These are phyloP conservation scores for Nasonovia ribisnigri DNA, from an alignment of 2,888 invertebrate genomes.

Conservation along the genomic window DNA sequence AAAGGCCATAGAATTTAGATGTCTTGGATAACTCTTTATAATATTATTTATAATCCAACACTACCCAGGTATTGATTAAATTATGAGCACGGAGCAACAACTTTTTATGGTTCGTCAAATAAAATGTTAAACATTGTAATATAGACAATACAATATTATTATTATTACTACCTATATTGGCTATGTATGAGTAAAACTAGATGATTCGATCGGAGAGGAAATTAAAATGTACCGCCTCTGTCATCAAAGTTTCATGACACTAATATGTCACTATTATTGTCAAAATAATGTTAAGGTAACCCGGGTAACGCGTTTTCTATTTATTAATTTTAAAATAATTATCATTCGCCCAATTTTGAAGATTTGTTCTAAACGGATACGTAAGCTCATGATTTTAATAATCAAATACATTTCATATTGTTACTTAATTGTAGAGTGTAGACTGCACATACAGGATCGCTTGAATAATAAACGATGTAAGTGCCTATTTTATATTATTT, in stretches of 20 bases:
- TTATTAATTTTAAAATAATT: neutral
- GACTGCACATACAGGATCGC: neutral
- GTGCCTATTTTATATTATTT: neutral
- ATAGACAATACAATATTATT: neutral
- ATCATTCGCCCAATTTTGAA: neutral
- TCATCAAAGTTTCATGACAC: neutral
- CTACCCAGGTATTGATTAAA: neutral
- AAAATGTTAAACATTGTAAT: neutral
- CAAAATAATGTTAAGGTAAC: neutral
- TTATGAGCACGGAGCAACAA: neutral
- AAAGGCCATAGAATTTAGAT: neutral
- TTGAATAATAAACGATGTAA: neutral
- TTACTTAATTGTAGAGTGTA: no score
- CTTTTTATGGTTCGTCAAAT: neutral
- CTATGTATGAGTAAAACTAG: neutral
- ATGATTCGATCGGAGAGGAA: neutral
- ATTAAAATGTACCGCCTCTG: neutral
- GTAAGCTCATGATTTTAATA: neutral
- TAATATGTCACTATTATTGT: neutral
- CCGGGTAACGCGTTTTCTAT: neutral
- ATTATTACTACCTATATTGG: neutral
- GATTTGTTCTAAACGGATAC: neutral
- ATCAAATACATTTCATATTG: neutral
- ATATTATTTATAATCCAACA: neutral
- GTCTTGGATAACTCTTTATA: neutral